Percentiles rank a stretch among this genome's conserved stretches.
Conservation (phyloP, 2,888 invertebrate genomes). For the Drosophila limbata region DNA sequence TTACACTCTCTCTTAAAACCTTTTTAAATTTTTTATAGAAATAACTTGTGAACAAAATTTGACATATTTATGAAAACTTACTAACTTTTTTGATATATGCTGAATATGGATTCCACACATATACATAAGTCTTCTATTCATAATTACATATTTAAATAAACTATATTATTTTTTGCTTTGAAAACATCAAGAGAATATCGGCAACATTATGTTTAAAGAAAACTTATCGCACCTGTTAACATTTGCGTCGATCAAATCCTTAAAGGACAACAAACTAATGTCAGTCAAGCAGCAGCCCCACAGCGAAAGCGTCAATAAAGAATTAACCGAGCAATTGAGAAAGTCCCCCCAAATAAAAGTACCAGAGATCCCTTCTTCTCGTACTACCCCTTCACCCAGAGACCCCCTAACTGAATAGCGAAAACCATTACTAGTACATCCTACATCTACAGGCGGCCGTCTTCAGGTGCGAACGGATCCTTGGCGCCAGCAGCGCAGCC, state of each 20-base stretch:
- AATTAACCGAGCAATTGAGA: conserved; percentile 41
- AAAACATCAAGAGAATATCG: conserved; percentile 21
- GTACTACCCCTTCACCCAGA: conserved; percentile 3
- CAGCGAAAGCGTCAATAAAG: conserved; percentile 32
- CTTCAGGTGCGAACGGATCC: conserved; percentile 82
- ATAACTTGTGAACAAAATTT: neutral
- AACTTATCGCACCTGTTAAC: conserved; percentile 47
- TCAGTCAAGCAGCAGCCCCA: conserved; percentile 62
- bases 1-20: neutral
- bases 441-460: conserved; percentile 77
- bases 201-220: conserved; percentile 24
- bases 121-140: conserved; percentile 36
- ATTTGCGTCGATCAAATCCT: conserved; percentile 30
- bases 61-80: no score
- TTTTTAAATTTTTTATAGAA: neutral
- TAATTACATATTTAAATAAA: conserved; percentile 58
- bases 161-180: conserved; percentile 34
- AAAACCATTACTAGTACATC: conserved; percentile 63
- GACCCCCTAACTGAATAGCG: conserved; percentile 17
- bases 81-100: conserved; percentile 8
- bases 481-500: conserved; percentile 83
- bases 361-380: conserved; percentile 5
- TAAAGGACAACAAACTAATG: conserved; percentile 81
- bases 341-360: conserved; percentile 19
- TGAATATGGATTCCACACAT: conserved; percentile 10